Evolutionary conservation across 2,797 vertebrate genomes (phyloP), one percentile per base, ranked within the genome.

Genomic region (Capromys pilorides): DNA sequence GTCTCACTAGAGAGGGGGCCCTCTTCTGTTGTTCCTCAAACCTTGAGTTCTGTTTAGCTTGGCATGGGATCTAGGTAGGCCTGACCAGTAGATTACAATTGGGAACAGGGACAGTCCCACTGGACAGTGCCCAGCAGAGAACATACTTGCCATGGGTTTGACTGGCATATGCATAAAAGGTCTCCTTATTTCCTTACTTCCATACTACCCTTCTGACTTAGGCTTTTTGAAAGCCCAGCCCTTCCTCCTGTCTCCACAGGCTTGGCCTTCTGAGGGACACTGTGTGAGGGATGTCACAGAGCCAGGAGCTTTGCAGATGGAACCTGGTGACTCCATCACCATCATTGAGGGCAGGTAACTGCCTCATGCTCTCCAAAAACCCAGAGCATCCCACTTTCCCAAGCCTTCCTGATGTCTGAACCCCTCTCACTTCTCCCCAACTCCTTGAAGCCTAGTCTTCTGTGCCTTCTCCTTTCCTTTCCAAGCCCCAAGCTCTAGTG

Each of bases 321-420:
- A 97, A 67, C 92, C 98, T 4, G 98, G 98, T 13, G 99, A 99
- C 93, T 64, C 97, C 5, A 98, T 99, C 96, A 99, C 99, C 0
- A 64, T 99, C 94, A 97, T 99, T 73, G 99, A 99, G 51, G 98
- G 99, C 49, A 98, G 99, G 99, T 99, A 98, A 98, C 98, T 97
- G 82, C 14, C 86, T 82, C 36, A 2, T 18, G 36, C 71, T 19
- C 86, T 67, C 82, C 62, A 24, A 13, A 14, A 11, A 62, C 26
- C 82, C 39, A 59, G n/a, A 33, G 59, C 21, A 75, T 13, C 67
- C 33, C 5, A 41, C 28, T 41, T 54, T 81, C 33, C 45, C 14
- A 8, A 41, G 24, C 10, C 14, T 18, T 49, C 87, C 86, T 66
- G 66, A 82, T 24, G 45, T 24, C 36, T 1, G 24, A 22, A 59